These are phyloP conservation scores for Drosophila fulvimacula DNA, from an alignment of 2,888 invertebrate genomes.

Conservation along the genomic window DNA sequence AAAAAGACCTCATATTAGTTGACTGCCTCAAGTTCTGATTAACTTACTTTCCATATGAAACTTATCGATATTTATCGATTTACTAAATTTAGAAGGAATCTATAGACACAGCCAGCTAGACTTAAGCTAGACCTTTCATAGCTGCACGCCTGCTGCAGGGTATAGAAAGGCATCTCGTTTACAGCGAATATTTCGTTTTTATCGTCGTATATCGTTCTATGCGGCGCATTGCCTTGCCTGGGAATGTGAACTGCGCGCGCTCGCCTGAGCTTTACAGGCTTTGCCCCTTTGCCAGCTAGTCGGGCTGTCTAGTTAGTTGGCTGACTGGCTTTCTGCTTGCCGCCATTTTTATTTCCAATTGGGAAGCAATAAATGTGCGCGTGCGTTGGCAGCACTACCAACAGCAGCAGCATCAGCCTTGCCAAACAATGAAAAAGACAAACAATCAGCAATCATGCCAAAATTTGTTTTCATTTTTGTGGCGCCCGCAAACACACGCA, in stretches of 20 bases:
- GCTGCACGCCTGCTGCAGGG: background rate
- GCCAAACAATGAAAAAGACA: constrained; percentile 78
- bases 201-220: constrained; percentile 44
- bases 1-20: too few species aligned
- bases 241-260: constrained; percentile 41
- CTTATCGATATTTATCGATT: background rate
- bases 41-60: too few species aligned
- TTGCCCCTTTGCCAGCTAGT: constrained; percentile 3
- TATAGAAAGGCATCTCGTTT: constrained; percentile 16
- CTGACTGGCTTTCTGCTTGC: constrained; percentile 51
- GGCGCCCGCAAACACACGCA: constrained; percentile 63
- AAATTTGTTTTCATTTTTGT: constrained; percentile 81
- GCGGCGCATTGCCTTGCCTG: constrained; percentile 24
- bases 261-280: constrained; percentile 32
- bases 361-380: constrained; percentile 78
- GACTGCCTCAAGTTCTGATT: too few species aligned
- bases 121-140: background rate
- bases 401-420: constrained; percentile 34
- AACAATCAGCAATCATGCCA: constrained; percentile 80
- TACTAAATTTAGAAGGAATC: too few species aligned
- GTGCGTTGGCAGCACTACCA: constrained; percentile 70
- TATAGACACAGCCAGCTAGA: background rate
- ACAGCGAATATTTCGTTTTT: constrained; percentile 30
- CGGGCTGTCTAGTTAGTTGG: constrained; percentile 40
- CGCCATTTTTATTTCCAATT: constrained; percentile 79